Evolutionary conservation across 2,113 vertebrate genomes (phyloP).

Genomic region (Phylloscopus whistleri): DNA sequence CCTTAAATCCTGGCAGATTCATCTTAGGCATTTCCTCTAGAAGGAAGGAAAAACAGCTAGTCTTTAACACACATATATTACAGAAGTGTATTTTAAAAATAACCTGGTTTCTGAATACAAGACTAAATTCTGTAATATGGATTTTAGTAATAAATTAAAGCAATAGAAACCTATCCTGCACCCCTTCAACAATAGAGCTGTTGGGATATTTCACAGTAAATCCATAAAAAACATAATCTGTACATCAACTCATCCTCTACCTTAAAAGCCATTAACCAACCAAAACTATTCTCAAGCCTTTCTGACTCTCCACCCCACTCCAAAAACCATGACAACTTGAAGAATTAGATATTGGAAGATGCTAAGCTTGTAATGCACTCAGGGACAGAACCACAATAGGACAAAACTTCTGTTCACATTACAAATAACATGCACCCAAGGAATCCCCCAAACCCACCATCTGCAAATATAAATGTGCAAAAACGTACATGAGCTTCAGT

Average conservation of each 20-base stretch:
- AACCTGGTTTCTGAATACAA: neutral
- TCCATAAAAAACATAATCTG: neutral
- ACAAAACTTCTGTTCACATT: neutral
- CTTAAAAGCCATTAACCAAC: neutral
- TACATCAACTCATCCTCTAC: neutral
- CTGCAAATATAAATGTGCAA: neutral
- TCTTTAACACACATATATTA: neutral
- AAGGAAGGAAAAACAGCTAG: neutral
- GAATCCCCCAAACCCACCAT: neutral
- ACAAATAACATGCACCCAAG: neutral
- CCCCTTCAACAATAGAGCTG: neutral
- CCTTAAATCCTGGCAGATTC: neutral
- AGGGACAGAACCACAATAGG: neutral
- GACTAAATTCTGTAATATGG: neutral
- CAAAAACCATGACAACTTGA: neutral
- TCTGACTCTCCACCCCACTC: neutral
- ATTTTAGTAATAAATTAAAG: neutral
- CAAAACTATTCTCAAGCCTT: neutral
- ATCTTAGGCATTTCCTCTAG: neutral
- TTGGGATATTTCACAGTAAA: neutral
- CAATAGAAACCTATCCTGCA: neutral
- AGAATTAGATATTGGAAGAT: neutral
- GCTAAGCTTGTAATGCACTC: neutral
- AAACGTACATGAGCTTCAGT: neutral
- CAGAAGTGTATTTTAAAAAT: neutral